These are phyloP conservation scores for Drosophila cardini DNA, from an alignment of 1,140 invertebrate species.

Conservation along the genomic window DNA sequence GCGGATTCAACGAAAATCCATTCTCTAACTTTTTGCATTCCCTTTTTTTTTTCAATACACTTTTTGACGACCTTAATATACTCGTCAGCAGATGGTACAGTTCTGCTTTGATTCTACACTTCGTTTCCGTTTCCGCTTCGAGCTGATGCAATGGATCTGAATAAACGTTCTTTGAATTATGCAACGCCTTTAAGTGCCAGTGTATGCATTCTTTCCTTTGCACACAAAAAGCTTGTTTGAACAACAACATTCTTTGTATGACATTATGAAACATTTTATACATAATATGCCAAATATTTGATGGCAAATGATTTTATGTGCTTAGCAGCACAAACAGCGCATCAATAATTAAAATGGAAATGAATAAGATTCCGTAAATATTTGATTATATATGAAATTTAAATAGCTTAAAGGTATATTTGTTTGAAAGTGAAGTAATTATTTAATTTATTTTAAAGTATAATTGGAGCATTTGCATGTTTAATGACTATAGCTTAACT, in stretches of 20 bases:
- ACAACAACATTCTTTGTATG: background rate
- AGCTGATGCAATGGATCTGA: constrained; percentile 64
- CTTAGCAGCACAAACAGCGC: no score
- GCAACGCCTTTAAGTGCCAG: constrained; percentile 75
- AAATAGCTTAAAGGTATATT: no score
- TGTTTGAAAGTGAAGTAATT: no score
- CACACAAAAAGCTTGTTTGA: background rate
- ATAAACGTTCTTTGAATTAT: constrained; percentile 75
- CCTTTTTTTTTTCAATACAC: constrained; percentile 4
- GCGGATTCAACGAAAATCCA: constrained; percentile 25
- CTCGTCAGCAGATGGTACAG: constrained; percentile 52
- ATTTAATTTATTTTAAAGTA: no score
- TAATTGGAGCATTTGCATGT: no score
- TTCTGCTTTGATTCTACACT: constrained; percentile 20
- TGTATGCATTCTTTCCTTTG: constrained; percentile 44
- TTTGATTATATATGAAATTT: no score
- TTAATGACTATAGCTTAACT: no score
- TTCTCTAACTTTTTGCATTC: background rate
- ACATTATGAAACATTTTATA: background rate
- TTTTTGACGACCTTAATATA: constrained; percentile 59
- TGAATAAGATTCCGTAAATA: no score
- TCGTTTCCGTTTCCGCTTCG: constrained; percentile 67
- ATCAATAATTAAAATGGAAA: no score
- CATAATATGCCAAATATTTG: background rate
- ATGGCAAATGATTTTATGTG: background rate